These are phyloP conservation scores for Momotus momota DNA, from an alignment of 2,797 vertebrate genomes.

Conservation along the genomic window DNA sequence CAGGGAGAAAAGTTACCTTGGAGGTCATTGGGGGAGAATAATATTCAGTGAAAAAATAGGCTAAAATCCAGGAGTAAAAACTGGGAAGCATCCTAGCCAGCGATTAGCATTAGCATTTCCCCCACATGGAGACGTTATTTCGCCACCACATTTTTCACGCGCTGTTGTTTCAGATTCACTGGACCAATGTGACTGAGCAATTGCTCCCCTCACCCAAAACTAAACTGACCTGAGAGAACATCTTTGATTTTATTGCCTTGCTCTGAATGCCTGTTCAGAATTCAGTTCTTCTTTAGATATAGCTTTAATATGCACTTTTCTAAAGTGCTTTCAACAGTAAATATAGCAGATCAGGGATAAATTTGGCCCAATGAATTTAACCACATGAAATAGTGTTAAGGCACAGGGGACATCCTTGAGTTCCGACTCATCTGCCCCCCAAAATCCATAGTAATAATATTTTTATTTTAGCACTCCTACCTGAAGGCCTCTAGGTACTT, in stretches of 20 bases:
- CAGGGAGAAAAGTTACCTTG: background rate
- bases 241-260: constrained; percentile 38
- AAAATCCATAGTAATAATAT: constrained; percentile 65
- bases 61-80: constrained; percentile 5
- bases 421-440: constrained; percentile 43
- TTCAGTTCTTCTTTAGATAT: constrained; percentile 36
- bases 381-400: background rate
- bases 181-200: background rate
- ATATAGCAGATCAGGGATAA: constrained; percentile 44
- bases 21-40: background rate
- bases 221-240: constrained; percentile 56
- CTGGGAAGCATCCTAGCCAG: background rate
- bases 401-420: constrained; percentile 11
- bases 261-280: constrained; percentile 15
- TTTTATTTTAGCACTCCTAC: constrained; percentile 51
- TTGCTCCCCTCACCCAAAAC: constrained; percentile 26
- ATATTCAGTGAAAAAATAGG: background rate
- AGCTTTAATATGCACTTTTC: constrained; percentile 25
- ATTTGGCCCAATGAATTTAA: constrained; percentile 45
- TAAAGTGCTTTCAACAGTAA: constrained; percentile 39
- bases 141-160: background rate
- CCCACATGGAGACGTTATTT: constrained; percentile 15
- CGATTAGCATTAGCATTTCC: constrained; percentile 9
- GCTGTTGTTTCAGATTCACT: background rate
- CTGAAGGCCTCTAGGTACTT: constrained; percentile 60